Evolutionary conservation across 2,797 vertebrate species (phyloP).

Genomic region (Champsocephalus gunnari): DNA sequence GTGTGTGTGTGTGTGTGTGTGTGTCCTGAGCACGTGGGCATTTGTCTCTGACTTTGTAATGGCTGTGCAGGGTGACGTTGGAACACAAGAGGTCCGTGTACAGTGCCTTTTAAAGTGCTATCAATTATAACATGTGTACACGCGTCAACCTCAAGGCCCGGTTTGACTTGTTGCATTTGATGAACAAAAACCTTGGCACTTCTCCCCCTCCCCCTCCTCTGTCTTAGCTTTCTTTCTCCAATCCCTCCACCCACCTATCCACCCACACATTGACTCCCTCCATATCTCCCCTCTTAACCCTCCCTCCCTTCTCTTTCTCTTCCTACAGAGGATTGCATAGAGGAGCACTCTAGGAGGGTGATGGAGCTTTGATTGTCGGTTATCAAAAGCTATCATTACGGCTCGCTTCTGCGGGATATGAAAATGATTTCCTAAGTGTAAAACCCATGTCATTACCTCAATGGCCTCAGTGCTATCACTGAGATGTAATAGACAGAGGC

Average conservation of each 20-base stretch:
- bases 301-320: conserved; percentile 26
- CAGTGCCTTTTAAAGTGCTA: conserved; percentile 50
- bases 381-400: conserved; percentile 85
- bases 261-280: conserved; percentile 44
- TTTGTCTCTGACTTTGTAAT: conserved; percentile 75
- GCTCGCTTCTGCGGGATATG: conserved; percentile 76
- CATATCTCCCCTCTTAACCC: conserved; percentile 45
- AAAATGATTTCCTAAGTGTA: conserved; percentile 83
- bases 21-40: conserved; percentile 42
- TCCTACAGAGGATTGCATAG: conserved; percentile 67
- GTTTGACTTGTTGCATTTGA: conserved; percentile 66
- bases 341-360: conserved; percentile 76
- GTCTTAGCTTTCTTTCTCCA: conserved; percentile 28
- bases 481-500: conserved; percentile 74
- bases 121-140: conserved; percentile 70
- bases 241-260: conserved; percentile 11
- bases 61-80: conserved; percentile 49
- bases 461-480: conserved; percentile 70
- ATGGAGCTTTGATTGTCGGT: conserved; percentile 83
- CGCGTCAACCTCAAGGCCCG: conserved; percentile 51
- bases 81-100: conserved; percentile 54
- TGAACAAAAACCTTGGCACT: conserved; percentile 48
- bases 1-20: conserved; percentile 37
- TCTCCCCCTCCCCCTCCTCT: background rate
- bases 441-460: conserved; percentile 82